A percentile compares a stretch with the other conserved stretches of the same genome.
These are phyloP conservation scores for Zophobas morio DNA, from an alignment of 1,140 invertebrate genomes.

Conservation along the genomic window DNA sequence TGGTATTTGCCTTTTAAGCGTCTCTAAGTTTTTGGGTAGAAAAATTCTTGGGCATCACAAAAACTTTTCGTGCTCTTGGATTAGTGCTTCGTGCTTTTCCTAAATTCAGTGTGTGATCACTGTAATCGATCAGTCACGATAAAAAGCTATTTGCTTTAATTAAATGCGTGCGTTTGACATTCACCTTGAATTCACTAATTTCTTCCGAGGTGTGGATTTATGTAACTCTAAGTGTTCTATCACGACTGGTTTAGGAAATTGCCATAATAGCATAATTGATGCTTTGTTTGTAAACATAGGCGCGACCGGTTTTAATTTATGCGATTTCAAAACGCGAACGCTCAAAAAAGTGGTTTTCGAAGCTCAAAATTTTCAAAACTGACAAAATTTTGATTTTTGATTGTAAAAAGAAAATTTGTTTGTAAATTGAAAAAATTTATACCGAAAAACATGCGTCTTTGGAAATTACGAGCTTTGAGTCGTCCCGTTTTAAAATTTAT, in stretches of 20 bases:
- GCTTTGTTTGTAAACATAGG: neutral
- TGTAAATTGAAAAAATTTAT: neutral
- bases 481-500: too few relatives aligned
- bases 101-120: slow-evolving; percentile 10
- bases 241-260: slow-evolving; percentile 13
- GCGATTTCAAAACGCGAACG: too few relatives aligned
- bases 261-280: neutral
- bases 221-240: slow-evolving; percentile 29
- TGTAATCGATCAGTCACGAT: neutral
- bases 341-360: neutral
- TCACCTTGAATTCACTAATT: slow-evolving; percentile 26
- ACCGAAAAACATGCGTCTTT: too few relatives aligned
- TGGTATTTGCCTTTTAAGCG: neutral
- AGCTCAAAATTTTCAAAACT: neutral
- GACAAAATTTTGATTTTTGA: neutral
- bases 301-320: too few relatives aligned
- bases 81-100: neutral
- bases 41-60: slow-evolving; percentile 17
- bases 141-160: neutral
- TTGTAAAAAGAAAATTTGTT: neutral
- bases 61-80: slow-evolving; percentile 1
- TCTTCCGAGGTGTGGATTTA: slow-evolving; percentile 13
- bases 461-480: too few relatives aligned
- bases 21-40: slow-evolving; percentile 29
- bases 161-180: slow-evolving; percentile 21